A percentile compares a stretch with the other conserved stretches of the same genome.
Evolutionary conservation across 92 coral and sea anemone genomes (phyloP).

Genomic region (Blastomussa wellsi): DNA sequence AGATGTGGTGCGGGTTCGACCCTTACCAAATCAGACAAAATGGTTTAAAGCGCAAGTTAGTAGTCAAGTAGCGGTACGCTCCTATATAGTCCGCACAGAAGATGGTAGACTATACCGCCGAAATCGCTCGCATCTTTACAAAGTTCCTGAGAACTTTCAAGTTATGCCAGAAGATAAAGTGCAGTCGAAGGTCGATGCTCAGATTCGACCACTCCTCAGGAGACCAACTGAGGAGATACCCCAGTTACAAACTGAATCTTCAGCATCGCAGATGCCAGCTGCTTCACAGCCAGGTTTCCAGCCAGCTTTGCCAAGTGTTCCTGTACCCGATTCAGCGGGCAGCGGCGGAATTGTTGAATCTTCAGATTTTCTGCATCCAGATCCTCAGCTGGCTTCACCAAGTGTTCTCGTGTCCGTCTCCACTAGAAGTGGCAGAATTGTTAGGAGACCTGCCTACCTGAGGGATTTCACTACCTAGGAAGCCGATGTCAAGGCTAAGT

Average conservation of each 20-base stretch:
- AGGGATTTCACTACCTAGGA: background rate
- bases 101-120: constrained; percentile 13
- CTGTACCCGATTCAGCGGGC: too few species aligned
- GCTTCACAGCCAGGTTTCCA: too few species aligned
- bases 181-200: too few species aligned
- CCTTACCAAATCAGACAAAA: background rate
- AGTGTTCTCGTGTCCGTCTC: constrained; percentile 1
- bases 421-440: constrained; percentile 14
- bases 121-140: constrained; percentile 1
- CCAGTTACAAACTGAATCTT: background rate
- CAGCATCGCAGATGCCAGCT: constrained; percentile 1
- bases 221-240: background rate
- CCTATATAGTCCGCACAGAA: constrained; percentile 22
- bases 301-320: too few species aligned
- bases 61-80: constrained; percentile 25
- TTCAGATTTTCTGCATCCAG: too few species aligned
- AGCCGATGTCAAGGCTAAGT: background rate
- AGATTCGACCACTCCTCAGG: too few species aligned
- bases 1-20: constrained; percentile 28
- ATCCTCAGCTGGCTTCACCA: background rate
- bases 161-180: too few species aligned
- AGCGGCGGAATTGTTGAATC: too few species aligned
- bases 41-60: constrained; percentile 30
- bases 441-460: constrained; percentile 18
- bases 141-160: too few species aligned